A percentile compares a stretch with the other conserved stretches of the same genome.
Conservation (phyloP, 2,113 vertebrate genomes). For the Ptyas mucosa region DNA sequence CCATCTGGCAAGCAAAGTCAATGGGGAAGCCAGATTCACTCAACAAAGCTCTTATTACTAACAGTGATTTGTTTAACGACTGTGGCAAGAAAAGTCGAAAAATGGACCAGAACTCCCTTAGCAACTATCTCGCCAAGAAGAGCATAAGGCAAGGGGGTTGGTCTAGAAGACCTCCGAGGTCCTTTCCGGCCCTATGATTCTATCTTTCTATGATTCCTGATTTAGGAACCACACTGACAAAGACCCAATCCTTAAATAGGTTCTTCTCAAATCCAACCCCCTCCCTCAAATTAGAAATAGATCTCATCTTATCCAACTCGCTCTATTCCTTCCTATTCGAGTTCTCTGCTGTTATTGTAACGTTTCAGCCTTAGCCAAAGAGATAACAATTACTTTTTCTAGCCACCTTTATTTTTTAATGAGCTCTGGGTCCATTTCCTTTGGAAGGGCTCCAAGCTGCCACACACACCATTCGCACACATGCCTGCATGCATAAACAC, state of each 20-base stretch:
- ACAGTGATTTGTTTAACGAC: too few species aligned
- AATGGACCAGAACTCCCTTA: too few species aligned
- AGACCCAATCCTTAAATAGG: neutral
- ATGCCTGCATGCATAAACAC: neutral
- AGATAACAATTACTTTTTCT: neutral
- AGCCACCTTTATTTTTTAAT: neutral
- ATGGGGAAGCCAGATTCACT: too few species aligned
- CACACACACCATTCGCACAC: neutral
- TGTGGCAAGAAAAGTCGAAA: too few species aligned
- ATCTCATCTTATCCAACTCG: neutral
- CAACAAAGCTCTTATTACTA: too few species aligned
- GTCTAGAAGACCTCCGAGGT: too few species aligned
- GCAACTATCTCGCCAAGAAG: too few species aligned
- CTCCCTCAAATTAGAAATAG: neutral
- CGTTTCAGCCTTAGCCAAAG: neutral
- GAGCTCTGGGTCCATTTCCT: neutral
- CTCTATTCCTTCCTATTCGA: neutral
- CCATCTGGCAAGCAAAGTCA: too few species aligned
- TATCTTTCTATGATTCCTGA: neutral
- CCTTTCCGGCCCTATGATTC: too few species aligned
- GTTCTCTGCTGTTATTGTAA: neutral
- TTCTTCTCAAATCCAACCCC: neutral
- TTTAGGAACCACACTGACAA: neutral
- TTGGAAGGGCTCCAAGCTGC: neutral
- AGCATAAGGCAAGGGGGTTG: too few species aligned